Evolutionary conservation across 92 coral and sea anemone genomes (phyloP).

Genomic region (Palythoa heliodiscus): DNA sequence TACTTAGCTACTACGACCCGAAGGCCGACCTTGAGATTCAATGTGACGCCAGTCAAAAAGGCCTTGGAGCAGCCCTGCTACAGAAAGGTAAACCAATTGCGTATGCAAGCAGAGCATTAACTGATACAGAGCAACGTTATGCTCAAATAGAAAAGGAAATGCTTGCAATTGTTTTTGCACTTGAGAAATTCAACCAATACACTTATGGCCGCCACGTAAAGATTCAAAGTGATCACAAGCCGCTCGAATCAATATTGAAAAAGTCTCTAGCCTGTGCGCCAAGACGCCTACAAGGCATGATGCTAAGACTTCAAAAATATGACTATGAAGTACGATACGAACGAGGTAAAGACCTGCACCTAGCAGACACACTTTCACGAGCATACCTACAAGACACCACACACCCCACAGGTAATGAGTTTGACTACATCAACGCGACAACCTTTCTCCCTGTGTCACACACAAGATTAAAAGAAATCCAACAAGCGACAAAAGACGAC

Average conservation of each 20-base stretch:
- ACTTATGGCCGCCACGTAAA: constrained; percentile 46
- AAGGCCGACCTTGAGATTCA: background rate
- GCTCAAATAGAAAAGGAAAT: constrained; percentile 33
- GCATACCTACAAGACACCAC: constrained; percentile 17
- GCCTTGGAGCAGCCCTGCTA: constrained; percentile 46
- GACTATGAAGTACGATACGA: background rate
- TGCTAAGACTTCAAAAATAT: too few species aligned
- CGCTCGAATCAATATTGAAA: constrained; percentile 46
- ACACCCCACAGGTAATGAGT: constrained; percentile 23
- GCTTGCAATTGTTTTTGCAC: constrained; percentile 38
- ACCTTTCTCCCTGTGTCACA: constrained; percentile 34
- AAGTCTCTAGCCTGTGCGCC: constrained; percentile 46
- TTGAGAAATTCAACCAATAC: constrained; percentile 44
- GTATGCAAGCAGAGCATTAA: constrained; percentile 7
- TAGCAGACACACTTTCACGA: constrained; percentile 46
- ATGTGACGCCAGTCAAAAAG: constrained; percentile 24
- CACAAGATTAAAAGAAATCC: background rate
- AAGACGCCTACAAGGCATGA: constrained; percentile 3
- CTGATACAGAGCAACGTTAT: background rate
- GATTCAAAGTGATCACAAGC: constrained; percentile 40
- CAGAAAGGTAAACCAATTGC: constrained; percentile 48
- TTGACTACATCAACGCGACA: constrained; percentile 33
- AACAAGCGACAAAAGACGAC: background rate
- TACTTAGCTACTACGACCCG: constrained; percentile 36
- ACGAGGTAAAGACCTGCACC: constrained; percentile 37